Evolutionary conservation across 2,113 vertebrate genomes (phyloP), one percentile per base, ranked within the genome.

Genomic region (Ariopsis seemanni): DNA sequence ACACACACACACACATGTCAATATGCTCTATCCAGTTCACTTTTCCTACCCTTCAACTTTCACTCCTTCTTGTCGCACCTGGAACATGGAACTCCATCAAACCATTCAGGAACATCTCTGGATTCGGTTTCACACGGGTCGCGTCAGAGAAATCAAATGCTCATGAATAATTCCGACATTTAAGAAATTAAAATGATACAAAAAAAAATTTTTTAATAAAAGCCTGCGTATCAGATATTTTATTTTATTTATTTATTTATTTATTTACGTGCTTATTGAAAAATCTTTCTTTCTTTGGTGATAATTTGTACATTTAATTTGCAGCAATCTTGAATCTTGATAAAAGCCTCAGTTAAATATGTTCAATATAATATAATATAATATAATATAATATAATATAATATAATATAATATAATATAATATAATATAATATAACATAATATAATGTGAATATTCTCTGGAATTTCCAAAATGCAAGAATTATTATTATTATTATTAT

Each of bases 341-440:
- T n/a, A 67, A 67, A 27, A 10, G 10, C 63, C 27, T 20, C 17
- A 10, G 22, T 4, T 52, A 53, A 7, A n/a, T 53, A 25, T 25
- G 20, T 25, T 30, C 34, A 80, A 58, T 80, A 79, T 57, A 78
- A 78, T 75, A 20, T 74, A 42, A 42, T 42, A 20, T 74, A 42
- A 42, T 42, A 20, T 74, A 42, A 42, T 42, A 20, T 74, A 42
- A 42, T 42, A 20, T 74, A 42, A 42, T 42, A 74, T 52, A 52
- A 77, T 77, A 53, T 77, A 77, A 53, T 50, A 74, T 74, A 78
- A 78, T 78, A 55, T 78, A 78, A 77, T 77, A 77, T 52, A 77
- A 77, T 55, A 57, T 78, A 78, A 78, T 78, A 55, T 78, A 78
- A 78, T 78, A 78, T 78, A 75, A 77, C 52, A 52, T 77, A 50